Base-by-base conservation (phyloP, 2,113 vertebrate genomes). In the Prunella himalayana region DNA sequence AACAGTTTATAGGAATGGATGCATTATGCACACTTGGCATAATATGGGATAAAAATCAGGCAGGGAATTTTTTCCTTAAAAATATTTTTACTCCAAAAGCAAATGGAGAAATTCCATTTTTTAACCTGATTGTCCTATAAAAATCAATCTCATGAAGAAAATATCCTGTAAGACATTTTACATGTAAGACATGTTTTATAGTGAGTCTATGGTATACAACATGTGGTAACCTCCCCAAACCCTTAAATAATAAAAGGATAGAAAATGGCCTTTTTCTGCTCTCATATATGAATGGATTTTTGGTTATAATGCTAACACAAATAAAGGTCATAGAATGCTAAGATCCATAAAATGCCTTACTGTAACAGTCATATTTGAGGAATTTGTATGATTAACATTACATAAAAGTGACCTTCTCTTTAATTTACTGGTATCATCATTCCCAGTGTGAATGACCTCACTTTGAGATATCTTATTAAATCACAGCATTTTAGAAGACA, bases 341-440 rank as follows among this genome's bases (percentile, higher is more conserved):
- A 93, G 54, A 78, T 75, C 30, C 49, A 86, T 81, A 81, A 88
- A 93, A 93, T 49, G 23, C 31, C 37, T 75, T 93, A 69, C 41
- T 0, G 1, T 69, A 95, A 71, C 49, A 92, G 50, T 50, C 56
- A 86, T 83, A 82, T 92, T 86, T 92, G 86, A 96, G 44, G 72
- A 76, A 88, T 95, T 95, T 82, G 65, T 92, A 70, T 47, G 76
- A 90, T 71, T 78, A 93, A 49, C 41, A 60, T 61, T 79, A 93
- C 23, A 83, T 60, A 86, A 77, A 97, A 92, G 51, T 88, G 80
- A 95, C 86, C 64, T 88, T 92, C 72, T 42, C 37, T 93, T 92
- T 92, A 86, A 95, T 68, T 41, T 83, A 78, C 65, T 75, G 30
- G 68, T 73, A 79, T 85, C 90, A 81, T 42, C 35, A 66, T 88